Percentiles rank a stretch among this genome's conserved stretches.
Evolutionary conservation across 2,888 invertebrate genomes (phyloP).

Genomic region (Conops quadrifasciatus): DNA sequence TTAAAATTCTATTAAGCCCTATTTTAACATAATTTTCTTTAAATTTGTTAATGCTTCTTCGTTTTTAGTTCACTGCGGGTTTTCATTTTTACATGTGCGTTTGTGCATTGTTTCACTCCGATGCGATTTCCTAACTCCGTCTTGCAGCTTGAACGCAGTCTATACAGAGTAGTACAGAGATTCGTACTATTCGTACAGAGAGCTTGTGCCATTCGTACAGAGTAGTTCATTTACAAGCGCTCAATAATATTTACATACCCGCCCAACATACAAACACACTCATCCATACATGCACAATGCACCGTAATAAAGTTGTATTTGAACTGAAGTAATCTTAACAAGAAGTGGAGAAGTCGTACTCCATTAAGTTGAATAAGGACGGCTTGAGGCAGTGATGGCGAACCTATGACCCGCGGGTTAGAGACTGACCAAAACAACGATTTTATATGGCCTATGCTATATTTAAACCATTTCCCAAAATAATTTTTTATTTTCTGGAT

Average conservation of each 20-base stretch:
- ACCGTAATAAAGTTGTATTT: conserved; percentile 44
- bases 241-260: not conserved
- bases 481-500: too few relatives aligned
- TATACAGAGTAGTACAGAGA: not conserved
- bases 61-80: not conserved
- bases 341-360: not conserved
- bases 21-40: too few relatives aligned
- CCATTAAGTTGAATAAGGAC: conserved; percentile 6
- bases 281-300: conserved; percentile 20
- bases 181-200: not conserved
- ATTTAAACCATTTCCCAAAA: too few relatives aligned
- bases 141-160: not conserved
- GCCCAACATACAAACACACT: not conserved
- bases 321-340: conserved; percentile 54
- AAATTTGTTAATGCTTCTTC: not conserved
- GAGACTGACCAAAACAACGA: too few relatives aligned
- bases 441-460: too few relatives aligned
- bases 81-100: not conserved
- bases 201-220: not conserved
- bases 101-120: too few relatives aligned
- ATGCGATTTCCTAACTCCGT: not conserved
- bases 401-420: too few relatives aligned
- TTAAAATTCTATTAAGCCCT: too few relatives aligned
- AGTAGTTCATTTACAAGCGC: conserved; percentile 4
- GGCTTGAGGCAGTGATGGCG: not conserved